phyloP scores from a whole-genome alignment of 2,888 invertebrate genomes.

The Didymodactylos carnosus region DNA sequence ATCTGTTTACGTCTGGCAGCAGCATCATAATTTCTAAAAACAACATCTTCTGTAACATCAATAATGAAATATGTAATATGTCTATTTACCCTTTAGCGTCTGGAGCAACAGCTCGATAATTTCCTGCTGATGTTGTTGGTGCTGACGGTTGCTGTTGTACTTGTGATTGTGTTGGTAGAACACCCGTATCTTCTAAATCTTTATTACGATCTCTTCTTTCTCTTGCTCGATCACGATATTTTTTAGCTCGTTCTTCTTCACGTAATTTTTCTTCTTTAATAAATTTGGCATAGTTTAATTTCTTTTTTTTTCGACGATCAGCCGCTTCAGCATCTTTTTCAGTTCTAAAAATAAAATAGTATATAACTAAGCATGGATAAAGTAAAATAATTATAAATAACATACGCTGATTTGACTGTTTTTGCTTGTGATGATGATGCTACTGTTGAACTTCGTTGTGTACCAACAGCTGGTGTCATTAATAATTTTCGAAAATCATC shows the following conservation, averaged over 20 bases:
- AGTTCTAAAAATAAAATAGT: background rate
- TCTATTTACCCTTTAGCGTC: slow-evolving; percentile 81
- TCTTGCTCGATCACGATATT: slow-evolving; percentile 47
- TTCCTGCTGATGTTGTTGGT: slow-evolving; percentile 48
- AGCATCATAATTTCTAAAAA: slow-evolving; percentile 43
- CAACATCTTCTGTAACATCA: too few relatives aligned
- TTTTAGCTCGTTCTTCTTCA: slow-evolving; percentile 73
- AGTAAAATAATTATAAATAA: slow-evolving; percentile 1
- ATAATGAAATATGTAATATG: too few relatives aligned
- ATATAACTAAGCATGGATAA: slow-evolving; percentile 18
- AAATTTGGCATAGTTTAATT: slow-evolving; percentile 52
- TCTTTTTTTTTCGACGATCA: slow-evolving; percentile 12
- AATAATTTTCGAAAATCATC: slow-evolving; percentile 84
- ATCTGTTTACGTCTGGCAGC: slow-evolving; percentile 77
- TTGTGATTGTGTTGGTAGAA: background rate
- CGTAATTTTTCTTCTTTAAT: slow-evolving; percentile 87
- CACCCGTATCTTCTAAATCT: slow-evolving; percentile 45
- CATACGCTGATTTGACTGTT: slow-evolving; percentile 64
- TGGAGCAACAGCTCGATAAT: slow-evolving; percentile 75
- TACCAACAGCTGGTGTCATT: slow-evolving; percentile 63
- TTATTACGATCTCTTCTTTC: slow-evolving; percentile 77
- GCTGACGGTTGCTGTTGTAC: slow-evolving; percentile 49
- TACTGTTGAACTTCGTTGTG: slow-evolving; percentile 9
- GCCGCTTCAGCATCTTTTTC: slow-evolving; percentile 1
- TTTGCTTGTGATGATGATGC: slow-evolving; percentile 44